Percentiles rank a stretch among this genome's conserved stretches.
Conservation (phyloP, 2,888 invertebrate species). For the Drosophila borborema region DNA sequence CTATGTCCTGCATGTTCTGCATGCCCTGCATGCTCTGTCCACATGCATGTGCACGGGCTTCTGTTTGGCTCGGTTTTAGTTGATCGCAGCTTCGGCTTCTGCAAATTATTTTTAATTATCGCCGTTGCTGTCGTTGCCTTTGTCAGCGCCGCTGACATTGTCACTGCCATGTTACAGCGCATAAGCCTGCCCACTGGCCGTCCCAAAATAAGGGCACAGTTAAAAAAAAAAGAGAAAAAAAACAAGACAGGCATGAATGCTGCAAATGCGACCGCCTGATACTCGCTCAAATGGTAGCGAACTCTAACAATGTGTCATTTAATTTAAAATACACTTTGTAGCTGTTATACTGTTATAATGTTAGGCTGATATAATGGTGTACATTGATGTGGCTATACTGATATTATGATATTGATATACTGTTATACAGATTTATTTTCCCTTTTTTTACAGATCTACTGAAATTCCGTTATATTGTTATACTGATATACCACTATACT, state of each 20-base stretch:
- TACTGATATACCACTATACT: no score
- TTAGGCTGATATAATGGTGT: no score
- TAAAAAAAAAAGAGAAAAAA: not conserved
- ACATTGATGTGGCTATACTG: no score
- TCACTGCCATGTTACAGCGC: constrained; percentile 56
- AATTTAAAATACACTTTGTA: no score
- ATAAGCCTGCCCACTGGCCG: constrained; percentile 26
- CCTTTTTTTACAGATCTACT: no score
- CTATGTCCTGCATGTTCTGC: constrained; percentile 35
- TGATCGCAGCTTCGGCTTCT: constrained; percentile 45
- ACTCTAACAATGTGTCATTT: not conserved
- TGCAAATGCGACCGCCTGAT: not conserved
- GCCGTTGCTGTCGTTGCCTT: constrained; percentile 61
- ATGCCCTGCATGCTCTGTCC: not conserved
- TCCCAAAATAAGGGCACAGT: constrained; percentile 3
- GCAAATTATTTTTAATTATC: constrained; percentile 78
- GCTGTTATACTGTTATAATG: no score
- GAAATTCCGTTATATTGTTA: no score
- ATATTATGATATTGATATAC: no score
- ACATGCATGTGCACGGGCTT: constrained; percentile 1
- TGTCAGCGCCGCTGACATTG: constrained; percentile 60
- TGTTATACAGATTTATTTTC: no score
- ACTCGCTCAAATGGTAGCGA: not conserved
- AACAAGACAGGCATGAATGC: not conserved
- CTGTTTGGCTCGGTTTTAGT: constrained; percentile 59